These are phyloP conservation scores for Amphibalanus amphitrite DNA, from an alignment of 1,140 invertebrate genomes.

Conservation along the genomic window DNA sequence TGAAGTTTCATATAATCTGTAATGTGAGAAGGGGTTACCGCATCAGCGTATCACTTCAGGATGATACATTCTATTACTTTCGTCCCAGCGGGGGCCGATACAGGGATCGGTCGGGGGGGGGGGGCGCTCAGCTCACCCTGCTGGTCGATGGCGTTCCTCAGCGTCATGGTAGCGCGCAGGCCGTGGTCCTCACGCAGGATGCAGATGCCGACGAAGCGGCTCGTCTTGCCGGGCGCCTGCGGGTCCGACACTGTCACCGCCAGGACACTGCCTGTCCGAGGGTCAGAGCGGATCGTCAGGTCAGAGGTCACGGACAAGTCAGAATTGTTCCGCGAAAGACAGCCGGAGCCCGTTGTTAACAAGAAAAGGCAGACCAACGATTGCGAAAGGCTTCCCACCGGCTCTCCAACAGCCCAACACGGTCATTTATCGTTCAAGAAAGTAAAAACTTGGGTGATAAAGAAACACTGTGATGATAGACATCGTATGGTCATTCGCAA, in stretches of 20 bases:
- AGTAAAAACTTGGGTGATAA: constrained; percentile 4
- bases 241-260: constrained; percentile 78
- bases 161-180: constrained; percentile 58
- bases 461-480: not conserved
- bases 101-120: too few relatives aligned
- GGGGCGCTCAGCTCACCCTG: constrained; percentile 36
- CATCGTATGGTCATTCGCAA: not conserved
- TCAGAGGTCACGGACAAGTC: not conserved
- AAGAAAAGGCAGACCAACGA: not conserved
- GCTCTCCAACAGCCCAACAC: not conserved
- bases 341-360: not conserved
- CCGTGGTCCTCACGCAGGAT: constrained; percentile 65
- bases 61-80: too few relatives aligned
- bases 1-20: too few relatives aligned
- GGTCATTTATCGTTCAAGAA: not conserved
- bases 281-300: constrained; percentile 8
- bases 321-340: not conserved
- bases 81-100: too few relatives aligned
- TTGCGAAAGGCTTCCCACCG: not conserved
- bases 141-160: constrained; percentile 85
- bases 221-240: constrained; percentile 66
- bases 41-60: too few relatives aligned
- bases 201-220: constrained; percentile 91
- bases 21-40: too few relatives aligned
- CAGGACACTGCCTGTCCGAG: constrained; percentile 58